These are phyloP conservation scores for Julus scandinavius DNA, from an alignment of 2,888 invertebrate species.

Conservation along the genomic window DNA sequence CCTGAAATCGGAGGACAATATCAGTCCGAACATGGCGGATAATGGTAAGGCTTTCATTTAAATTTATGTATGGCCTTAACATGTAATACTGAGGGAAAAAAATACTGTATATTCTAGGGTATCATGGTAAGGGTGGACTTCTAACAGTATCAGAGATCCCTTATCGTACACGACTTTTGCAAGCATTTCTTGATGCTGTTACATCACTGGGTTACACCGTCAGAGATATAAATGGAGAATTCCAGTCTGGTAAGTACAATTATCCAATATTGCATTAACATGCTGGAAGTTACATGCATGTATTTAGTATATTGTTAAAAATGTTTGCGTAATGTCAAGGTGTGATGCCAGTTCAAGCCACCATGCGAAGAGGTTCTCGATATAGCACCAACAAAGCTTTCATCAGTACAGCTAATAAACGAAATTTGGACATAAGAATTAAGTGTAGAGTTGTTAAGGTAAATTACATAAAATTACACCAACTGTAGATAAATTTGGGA, in stretches of 20 bases:
- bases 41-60: neutral
- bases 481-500: no score
- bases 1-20: neutral
- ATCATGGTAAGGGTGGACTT: constrained; percentile 60
- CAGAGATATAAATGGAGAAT: constrained; percentile 60
- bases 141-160: constrained; percentile 59
- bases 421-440: constrained; percentile 87
- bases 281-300: no score
- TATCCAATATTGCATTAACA: no score
- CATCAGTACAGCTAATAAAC: constrained; percentile 79
- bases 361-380: constrained; percentile 83
- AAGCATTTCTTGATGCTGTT: constrained; percentile 59
- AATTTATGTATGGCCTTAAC: neutral
- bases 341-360: constrained; percentile 90
- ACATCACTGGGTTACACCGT: constrained; percentile 59
- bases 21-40: neutral
- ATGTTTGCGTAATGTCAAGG: constrained; percentile 64
- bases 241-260: constrained; percentile 58
- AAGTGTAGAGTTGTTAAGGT: constrained; percentile 79
- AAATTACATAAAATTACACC: neutral
- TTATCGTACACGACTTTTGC: constrained; percentile 59
- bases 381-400: constrained; percentile 92
- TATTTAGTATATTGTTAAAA: neutral
- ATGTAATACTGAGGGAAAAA: neutral
- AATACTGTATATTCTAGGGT: neutral